Evolutionary conservation across 37 sponge, comb jelly and placozoan species (phyloP), one percentile per base, ranked within the genome.

Genomic region (Halichondria panicea): DNA sequence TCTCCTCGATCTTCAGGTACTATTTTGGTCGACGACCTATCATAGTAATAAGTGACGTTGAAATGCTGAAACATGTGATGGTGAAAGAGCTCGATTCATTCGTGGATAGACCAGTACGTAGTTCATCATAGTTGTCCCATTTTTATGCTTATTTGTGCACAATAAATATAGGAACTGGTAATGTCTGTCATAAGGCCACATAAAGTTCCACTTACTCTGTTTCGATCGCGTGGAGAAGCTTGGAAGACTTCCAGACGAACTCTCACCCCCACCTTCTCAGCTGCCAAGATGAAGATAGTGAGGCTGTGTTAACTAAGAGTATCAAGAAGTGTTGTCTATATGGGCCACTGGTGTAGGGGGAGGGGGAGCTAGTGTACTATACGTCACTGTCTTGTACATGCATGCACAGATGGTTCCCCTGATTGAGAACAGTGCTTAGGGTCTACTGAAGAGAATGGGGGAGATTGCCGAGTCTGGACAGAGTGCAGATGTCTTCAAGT

Each of bases 391-490:
- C 31, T 5, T 7, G 24, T 19, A 6, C 5, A 35, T 63, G 63
- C 0, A 6, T 55, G 24, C 57, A n/a, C n/a, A 88, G 89, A 90
- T 90, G 91, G 69, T 36, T 41, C 77, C 86, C 22, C 78, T 84
- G 43, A 77, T 90, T 45, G 68, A 68, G 22, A 53, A 76, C 34
- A 71, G 77, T 43, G 62, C 64, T 53, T 43, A 53, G 9, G 45
- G 61, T 57, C 57, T 90, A 44, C 53, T 54, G 19, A 43, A 60
- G 37, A 71, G 46, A 27, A 35, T 84, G 31, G 34, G 45, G 27
- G 72, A 81, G 30, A 35, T 33, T 21, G 71, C 81, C 40, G 74
- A 80, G 39, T 66, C 63, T 42, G 82, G 72, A 11, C 63, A 81
- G 22, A 85, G 86, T 71, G 38, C 58, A 15, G 72, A 90, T 58